phyloP scores from a whole-genome alignment of 2,797 vertebrate genomes.

The Enteromius paludinosus region DNA sequence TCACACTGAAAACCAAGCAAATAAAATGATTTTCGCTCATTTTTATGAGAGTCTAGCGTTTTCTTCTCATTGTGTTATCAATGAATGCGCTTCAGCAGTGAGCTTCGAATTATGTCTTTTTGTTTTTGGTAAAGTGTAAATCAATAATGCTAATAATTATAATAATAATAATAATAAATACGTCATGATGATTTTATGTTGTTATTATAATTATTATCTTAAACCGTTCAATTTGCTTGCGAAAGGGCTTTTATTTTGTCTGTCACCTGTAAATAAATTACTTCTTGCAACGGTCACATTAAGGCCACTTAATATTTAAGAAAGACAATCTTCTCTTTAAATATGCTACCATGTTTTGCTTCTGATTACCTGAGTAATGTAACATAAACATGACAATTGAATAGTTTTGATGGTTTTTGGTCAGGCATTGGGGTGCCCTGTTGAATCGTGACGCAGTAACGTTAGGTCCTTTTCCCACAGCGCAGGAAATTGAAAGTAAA shows the following conservation, averaged over 20 bases:
- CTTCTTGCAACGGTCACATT: neutral
- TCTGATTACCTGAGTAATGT: neutral
- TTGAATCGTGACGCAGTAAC: neutral
- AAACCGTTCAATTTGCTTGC: neutral
- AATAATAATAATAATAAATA: neutral
- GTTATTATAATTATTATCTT: neutral
- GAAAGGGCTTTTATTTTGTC: conserved; percentile 38
- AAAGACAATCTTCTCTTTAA: neutral
- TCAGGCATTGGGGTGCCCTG: conserved; percentile 21
- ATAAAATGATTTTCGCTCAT: too few species aligned
- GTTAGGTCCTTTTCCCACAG: conserved; percentile 9
- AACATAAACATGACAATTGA: neutral
- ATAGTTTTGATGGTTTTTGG: neutral
- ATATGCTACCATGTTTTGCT: neutral
- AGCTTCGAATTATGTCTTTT: neutral
- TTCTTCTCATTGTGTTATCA: neutral
- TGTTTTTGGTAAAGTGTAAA: neutral
- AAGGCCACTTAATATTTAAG: neutral
- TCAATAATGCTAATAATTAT: neutral
- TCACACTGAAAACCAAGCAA: too few species aligned
- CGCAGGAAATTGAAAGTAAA: conserved; percentile 39
- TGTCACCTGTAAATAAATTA: neutral
- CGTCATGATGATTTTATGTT: neutral
- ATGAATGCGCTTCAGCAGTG: neutral
- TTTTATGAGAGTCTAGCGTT: too few species aligned